Base-by-base conservation (phyloP, 2,113 vertebrate species). In the Danionella cerebrum region DNA sequence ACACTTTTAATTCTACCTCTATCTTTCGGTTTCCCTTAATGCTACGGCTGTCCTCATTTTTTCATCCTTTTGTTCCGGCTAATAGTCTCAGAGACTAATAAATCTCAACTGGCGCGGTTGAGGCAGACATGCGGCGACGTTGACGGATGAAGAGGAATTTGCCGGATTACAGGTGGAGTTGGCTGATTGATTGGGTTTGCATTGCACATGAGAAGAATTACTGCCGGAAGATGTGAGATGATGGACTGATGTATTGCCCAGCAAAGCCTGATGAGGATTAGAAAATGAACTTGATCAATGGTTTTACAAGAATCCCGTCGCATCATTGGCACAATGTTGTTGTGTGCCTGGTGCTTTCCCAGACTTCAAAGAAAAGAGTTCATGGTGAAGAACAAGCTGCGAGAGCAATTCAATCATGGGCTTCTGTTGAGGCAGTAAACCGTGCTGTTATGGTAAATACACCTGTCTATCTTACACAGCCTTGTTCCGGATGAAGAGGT, bases 121-220 rank as follows among this genome's bases (percentile, higher is more conserved):
- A 59, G 64, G 52, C 36, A 36, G 47, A 44, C 3, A 29, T 52
- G 27, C 3, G 36, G 25, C 12, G 48, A 48, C 38, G 2, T 53
- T 67, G 54, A 67, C n/a, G 47, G 70, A 67, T 72, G 62, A n/a
- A 67, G 21, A 41, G 21, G 27, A 52, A 51, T 42, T 38, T 41
- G 33, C 6, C 22, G 24, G 24, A 38, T 59, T 50, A 45, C 41
- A 64, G 58, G 45, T 64, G 65, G 25, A 33, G 18, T 19, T 10
- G 7, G 29, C 35, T 51, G 63, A 69, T 62, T 54, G 63, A 41
- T 67, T 47, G 58, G 38, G 57, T 55, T 21, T 29, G 52, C 21
- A 14, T 60, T 31, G 39, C 55, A 36, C 55, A 39, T 21, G 2
- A 10, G 38, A 41, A 39, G 55, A 27, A 59, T 59, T 59, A 25